Evolutionary conservation across 2,797 vertebrate genomes (phyloP), one percentile per base, ranked within the genome.

Genomic region (Syndactyla subalaris): DNA sequence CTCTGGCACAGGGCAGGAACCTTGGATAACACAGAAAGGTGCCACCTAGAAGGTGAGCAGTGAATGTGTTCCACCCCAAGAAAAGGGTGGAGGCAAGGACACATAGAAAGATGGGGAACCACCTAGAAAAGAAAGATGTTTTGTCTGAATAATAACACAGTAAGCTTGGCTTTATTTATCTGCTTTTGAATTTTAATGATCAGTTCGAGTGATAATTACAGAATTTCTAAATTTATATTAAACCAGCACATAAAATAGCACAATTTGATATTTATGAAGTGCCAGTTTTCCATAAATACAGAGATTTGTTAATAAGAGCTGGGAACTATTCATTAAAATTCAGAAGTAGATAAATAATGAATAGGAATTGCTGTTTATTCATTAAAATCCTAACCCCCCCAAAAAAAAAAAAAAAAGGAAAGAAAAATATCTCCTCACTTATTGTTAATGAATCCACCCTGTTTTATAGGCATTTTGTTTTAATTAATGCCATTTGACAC

Each of bases 301-400:
- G 96, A 96, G 96, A 96, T 98, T 98, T 95, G 97, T 97, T 98
- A 98, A 98, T 98, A 97, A 98, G 96, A 48, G 0, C 92, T 95
- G 96, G 96, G 95, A 98, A 97, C 94, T 97, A 96, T 96, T 98
- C 97, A 98, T 98, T 98, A 98, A 98, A 97, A 98, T 97, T 97
- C 97, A 96, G 95, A 97, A 95, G 96, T 93, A 97, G 97, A 97
- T 98, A 98, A 98, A 98, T 97, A 97, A 98, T 97, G 97, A 98
- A 98, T 97, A 97, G 94, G 95, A 93, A 97, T 95, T 95, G 96
- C 95, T 98, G 97, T 98, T 98, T 97, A 97, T 98, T 98, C 98
- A 97, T 98, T 98, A 98, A 97, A 96, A 97, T 85, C 81, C 65
- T 46, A 6, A 29, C 74, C 39, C 86, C 6, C 7, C 7, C 92